phyloP scores from a whole-genome alignment of 1,140 invertebrate genomes.

The Drosophila ambigua region DNA sequence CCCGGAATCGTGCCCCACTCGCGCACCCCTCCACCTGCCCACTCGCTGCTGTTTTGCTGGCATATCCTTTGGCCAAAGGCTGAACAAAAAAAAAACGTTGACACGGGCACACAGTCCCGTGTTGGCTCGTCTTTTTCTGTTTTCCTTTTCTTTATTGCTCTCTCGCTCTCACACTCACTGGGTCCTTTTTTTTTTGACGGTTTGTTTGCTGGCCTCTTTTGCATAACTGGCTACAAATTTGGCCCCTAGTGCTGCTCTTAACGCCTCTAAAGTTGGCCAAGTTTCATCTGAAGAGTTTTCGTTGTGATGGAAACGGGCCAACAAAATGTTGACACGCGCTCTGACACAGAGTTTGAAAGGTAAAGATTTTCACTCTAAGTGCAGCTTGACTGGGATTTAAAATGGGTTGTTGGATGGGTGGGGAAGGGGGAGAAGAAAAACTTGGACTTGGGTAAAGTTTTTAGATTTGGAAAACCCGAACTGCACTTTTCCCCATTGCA shows the following conservation, averaged over 20 bases:
- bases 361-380: neutral
- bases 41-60: slow-evolving; percentile 23
- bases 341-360: slow-evolving; percentile 29
- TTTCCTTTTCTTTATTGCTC: neutral
- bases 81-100: slow-evolving; percentile 69
- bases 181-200: slow-evolving; percentile 16
- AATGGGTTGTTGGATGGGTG: neutral
- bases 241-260: slow-evolving; percentile 22
- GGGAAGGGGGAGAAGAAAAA: neutral
- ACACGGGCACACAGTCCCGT: slow-evolving; percentile 44
- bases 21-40: neutral
- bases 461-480: slow-evolving; percentile 9
- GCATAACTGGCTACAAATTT: slow-evolving; percentile 75
- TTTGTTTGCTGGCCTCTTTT: slow-evolving; percentile 64
- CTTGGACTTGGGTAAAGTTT: slow-evolving; percentile 12
- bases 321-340: slow-evolving; percentile 73
- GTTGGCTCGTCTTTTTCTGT: slow-evolving; percentile 16
- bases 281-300: slow-evolving; percentile 29
- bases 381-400: slow-evolving; percentile 1
- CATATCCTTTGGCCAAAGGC: slow-evolving; percentile 67
- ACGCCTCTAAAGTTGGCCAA: slow-evolving; percentile 33
- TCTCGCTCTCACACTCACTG: too few species aligned
- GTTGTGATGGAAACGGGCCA: slow-evolving; percentile 54
- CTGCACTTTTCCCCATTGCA: slow-evolving; percentile 24
- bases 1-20: slow-evolving; percentile 14